A percentile compares a stretch with the other conserved stretches of the same genome.
phyloP scores from a whole-genome alignment of 2,113 vertebrate genomes.

The Cichladusa arquata region DNA sequence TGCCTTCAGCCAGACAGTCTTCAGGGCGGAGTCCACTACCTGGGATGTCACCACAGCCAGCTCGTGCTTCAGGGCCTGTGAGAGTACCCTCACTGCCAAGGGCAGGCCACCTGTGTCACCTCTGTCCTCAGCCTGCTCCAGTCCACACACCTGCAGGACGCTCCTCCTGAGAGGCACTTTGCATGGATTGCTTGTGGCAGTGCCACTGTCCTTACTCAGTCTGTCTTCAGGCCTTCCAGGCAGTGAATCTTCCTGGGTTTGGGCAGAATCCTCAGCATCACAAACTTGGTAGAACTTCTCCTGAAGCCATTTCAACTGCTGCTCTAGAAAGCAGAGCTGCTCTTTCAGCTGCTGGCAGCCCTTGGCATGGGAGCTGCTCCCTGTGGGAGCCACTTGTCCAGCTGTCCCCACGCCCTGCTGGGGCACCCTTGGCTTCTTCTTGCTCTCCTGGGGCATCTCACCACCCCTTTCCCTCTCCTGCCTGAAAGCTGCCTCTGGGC shows the following conservation, averaged over 20 bases:
- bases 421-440: conserved; percentile 84
- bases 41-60: conserved; percentile 77
- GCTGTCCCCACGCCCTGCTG: conserved; percentile 28
- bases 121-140: conserved; percentile 24
- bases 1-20: conserved; percentile 72
- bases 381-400: not conserved
- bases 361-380: conserved; percentile 58
- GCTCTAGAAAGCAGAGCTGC: conserved; percentile 86
- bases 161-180: not conserved
- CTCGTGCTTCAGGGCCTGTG: conserved; percentile 84
- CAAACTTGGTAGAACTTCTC: conserved; percentile 83
- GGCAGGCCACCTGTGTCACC: not conserved
- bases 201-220: not conserved
- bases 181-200: not conserved
- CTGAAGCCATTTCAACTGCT: conserved; percentile 83
- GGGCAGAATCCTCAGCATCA: conserved; percentile 61
- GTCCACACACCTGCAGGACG: not conserved
- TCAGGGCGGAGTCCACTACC: conserved; percentile 87
- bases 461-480: conserved; percentile 47
- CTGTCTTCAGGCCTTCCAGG: not conserved
- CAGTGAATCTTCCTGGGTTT: not conserved
- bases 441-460: conserved; percentile 74
- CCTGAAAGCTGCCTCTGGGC: conserved; percentile 45
- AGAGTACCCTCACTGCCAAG: conserved; percentile 68
- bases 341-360: conserved; percentile 83